Evolutionary conservation across 2,888 invertebrate species (phyloP), one percentile per base, ranked within the genome.

Genomic region (Reticulitermes lucifugus): DNA sequence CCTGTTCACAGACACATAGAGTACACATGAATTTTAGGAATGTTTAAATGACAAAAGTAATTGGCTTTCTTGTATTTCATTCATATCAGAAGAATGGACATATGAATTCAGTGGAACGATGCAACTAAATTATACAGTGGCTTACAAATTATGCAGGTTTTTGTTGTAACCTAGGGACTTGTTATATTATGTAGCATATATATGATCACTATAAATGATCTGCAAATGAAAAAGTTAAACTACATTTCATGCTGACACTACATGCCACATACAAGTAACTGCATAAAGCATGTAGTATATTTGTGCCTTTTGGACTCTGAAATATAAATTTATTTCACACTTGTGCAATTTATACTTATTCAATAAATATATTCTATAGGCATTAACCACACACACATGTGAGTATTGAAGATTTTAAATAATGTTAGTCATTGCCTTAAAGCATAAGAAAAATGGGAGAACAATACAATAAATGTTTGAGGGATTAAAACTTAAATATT

Each of bases 401-500:
- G 25, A 29, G 35, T 35, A 73, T 73, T 73, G 41, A 29, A 73
- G 41, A 73, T 35, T 21, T 35, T 21, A 35, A 73, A 73, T 41
- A 73, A 14, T 22, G 41, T 73, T 41, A 73, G 41, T 73, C 18
- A 73, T 73, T 14, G 41, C 41, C 41, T 73, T 41, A 73, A 41
- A 73, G 41, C 73, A 73, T 14, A 21, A 73, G n/a, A 29, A 5
- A 70, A 70, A 70, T 14, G 6, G 0, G 73, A 73, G 14, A 14
- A 41, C 41, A 21, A 73, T 9, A 65, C 35, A 73, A 14, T 25
- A 73, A 25, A 73, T 73, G 12, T 41, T 21, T 41, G 73, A 41
- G 29, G 73, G 73, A 73, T 73, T 21, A 73, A 25, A 70, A 70
- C 70, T 73, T 65, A 65, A 65, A n/a, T 25, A 65, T 25, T 65